Evolutionary conservation across 2,888 invertebrate species (phyloP).

Genomic region (Blomia tropicalis): DNA sequence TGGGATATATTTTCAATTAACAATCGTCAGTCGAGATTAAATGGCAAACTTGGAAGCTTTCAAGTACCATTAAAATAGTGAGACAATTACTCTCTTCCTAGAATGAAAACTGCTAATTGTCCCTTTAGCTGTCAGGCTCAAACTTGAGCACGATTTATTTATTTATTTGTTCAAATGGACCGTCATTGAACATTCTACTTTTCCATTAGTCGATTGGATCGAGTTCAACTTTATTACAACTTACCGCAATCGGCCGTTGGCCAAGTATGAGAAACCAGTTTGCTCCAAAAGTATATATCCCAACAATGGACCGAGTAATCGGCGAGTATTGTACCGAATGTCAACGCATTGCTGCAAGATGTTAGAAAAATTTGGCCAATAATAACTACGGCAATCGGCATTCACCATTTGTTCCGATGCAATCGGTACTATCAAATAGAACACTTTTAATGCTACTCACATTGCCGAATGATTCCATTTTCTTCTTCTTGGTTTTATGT

Average conservation of each 20-base stretch:
- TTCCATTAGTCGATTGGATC: constrained; percentile 8
- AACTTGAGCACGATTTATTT: not conserved
- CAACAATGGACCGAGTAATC: too few species aligned
- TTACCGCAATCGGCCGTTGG: not conserved
- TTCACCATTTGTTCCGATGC: too few species aligned
- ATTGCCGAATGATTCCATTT: too few species aligned
- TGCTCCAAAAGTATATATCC: too few species aligned
- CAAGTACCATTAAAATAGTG: not conserved
- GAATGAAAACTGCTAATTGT: not conserved
- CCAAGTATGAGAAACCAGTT: too few species aligned
- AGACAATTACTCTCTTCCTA: not conserved
- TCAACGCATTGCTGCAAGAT: too few species aligned
- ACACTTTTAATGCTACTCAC: too few species aligned
- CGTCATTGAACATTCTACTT: not conserved
- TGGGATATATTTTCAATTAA: not conserved
- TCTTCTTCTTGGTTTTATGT: too few species aligned
- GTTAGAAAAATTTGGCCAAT: too few species aligned
- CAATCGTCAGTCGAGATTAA: not conserved
- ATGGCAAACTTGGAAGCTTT: not conserved
- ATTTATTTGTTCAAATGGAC: not conserved
- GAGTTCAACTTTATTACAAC: not conserved
- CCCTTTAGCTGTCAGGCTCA: not conserved
- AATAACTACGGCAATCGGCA: too few species aligned
- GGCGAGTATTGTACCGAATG: too few species aligned
- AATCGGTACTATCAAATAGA: too few species aligned